phyloP scores from a whole-genome alignment of 2,113 vertebrate genomes.

The Syrrhaptes paradoxus region DNA sequence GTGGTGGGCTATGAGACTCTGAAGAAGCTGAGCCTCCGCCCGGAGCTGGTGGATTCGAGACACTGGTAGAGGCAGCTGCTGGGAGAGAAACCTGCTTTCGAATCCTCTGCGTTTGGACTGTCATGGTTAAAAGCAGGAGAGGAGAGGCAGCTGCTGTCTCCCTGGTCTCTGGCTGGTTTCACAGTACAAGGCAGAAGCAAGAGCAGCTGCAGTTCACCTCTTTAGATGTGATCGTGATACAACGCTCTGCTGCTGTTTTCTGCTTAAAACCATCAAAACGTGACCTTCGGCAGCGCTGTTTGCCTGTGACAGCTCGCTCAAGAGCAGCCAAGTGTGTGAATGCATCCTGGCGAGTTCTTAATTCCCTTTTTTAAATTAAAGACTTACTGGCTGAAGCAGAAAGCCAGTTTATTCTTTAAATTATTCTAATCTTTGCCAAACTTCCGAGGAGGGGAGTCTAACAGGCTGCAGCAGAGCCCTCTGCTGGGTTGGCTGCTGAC shows the following conservation, averaged over 20 bases:
- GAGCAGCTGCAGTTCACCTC: not conserved
- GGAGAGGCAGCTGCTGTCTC: not conserved
- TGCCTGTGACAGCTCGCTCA: not conserved
- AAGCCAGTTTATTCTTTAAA: not conserved
- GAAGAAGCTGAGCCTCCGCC: constrained; percentile 93
- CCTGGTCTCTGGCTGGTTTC: not conserved
- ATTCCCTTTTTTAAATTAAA: not conserved
- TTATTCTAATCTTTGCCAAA: constrained; percentile 36
- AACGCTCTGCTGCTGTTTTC: not conserved
- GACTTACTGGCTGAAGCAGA: not conserved
- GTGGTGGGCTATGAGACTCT: constrained; percentile 96
- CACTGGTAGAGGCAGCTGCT: constrained; percentile 84
- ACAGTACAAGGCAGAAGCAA: not conserved
- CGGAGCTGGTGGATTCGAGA: constrained; percentile 87
- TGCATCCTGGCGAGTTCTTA: not conserved
- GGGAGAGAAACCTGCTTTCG: not conserved
- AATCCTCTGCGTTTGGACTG: not conserved
- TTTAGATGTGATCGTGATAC: not conserved
- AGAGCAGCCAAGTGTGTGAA: not conserved
- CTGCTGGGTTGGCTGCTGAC: not conserved
- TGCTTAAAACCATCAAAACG: not conserved
- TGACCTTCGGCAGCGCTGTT: not conserved
- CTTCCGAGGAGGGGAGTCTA: not conserved
- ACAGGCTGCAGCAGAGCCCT: not conserved
- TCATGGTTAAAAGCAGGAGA: not conserved